Evolutionary conservation across 37 sponge, comb jelly and placozoan genomes (phyloP), one percentile per base, ranked within the genome.

Genomic region (Dysidea cf. avara): DNA sequence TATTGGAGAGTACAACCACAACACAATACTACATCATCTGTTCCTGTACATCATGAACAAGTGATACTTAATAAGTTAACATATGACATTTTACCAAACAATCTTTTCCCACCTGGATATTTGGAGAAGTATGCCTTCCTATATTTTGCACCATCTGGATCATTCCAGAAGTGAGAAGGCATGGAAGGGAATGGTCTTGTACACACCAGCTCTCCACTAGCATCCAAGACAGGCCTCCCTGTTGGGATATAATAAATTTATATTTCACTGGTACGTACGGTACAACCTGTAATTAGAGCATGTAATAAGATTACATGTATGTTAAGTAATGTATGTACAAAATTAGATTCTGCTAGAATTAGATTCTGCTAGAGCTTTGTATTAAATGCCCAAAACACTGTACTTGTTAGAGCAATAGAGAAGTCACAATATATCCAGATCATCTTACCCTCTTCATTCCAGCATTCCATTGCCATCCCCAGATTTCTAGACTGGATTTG

Each of bases 81-180:
- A 43, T 43, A 9, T 5, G 9, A 43, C 46, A 43, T n/a, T n/a
- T n/a, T n/a, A 43, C 46, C 5, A 43, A 43, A 43, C 5, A 12
- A 12, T 12, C 7, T 9, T 43, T 28, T 66, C 74, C 34, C 7
- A 93, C 92, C 93, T 48, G 72, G 65, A 63, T 60, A 96, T 16
- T 38, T 74, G 48, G 74, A 68, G 70, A 97, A 97, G 75, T 97
- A 97, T 11, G 99, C 94, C 58, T 87, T 97, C 36, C 68, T 82
- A 74, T 97, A 97, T 77, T 94, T 97, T 64, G 60, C 72, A 18
- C 89, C 86, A 22, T 86, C 94, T 37, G 81, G 81, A 43, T 97
- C 99, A 56, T 94, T 94, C 86, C 89, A 85, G 72, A 97, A 97
- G 87, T 87, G 83, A 29, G 89, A 88, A 34, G 99, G 99, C 94